These are phyloP conservation scores for Labeo calbasu DNA, from an alignment of 2,797 vertebrate species.

Conservation along the genomic window DNA sequence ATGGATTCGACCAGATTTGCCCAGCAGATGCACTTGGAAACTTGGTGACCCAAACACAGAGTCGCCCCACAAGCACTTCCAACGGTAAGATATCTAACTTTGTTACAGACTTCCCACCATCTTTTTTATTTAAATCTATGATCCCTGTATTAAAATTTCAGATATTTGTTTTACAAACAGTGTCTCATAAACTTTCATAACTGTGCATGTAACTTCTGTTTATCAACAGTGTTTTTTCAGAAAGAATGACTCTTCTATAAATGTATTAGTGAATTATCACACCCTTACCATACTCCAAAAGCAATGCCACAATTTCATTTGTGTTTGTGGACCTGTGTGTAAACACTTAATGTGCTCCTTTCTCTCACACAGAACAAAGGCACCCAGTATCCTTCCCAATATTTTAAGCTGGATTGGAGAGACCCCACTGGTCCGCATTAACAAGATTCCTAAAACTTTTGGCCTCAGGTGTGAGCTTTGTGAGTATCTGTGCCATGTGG, in stretches of 20 bases:
- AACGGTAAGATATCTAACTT: constrained; percentile 70
- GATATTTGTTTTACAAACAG: no score
- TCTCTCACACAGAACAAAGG: constrained; percentile 69
- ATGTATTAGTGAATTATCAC: not conserved
- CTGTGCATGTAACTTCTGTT: not conserved
- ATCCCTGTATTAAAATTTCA: not conserved
- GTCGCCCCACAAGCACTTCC: constrained; percentile 80
- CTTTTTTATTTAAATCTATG: not conserved
- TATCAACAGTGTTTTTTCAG: not conserved
- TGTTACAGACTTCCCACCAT: not conserved
- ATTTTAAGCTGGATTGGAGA: constrained; percentile 85
- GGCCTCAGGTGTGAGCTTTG: constrained; percentile 90
- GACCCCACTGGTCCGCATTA: constrained; percentile 87
- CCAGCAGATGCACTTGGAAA: constrained; percentile 88
- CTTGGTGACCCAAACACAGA: constrained; percentile 70
- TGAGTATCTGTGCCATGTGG: constrained; percentile 74
- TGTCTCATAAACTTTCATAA: not conserved
- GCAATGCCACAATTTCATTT: not conserved
- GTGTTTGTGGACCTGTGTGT: not conserved
- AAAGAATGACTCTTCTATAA: not conserved
- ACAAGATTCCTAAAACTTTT: constrained; percentile 84
- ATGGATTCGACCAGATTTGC: constrained; percentile 85
- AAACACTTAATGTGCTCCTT: not conserved
- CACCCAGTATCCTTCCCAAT: constrained; percentile 79
- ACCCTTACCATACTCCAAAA: not conserved